A percentile compares a stretch with the other conserved stretches of the same genome.
Conservation (phyloP, 2,888 invertebrate species). For the Tanytarsus gracilentus region DNA sequence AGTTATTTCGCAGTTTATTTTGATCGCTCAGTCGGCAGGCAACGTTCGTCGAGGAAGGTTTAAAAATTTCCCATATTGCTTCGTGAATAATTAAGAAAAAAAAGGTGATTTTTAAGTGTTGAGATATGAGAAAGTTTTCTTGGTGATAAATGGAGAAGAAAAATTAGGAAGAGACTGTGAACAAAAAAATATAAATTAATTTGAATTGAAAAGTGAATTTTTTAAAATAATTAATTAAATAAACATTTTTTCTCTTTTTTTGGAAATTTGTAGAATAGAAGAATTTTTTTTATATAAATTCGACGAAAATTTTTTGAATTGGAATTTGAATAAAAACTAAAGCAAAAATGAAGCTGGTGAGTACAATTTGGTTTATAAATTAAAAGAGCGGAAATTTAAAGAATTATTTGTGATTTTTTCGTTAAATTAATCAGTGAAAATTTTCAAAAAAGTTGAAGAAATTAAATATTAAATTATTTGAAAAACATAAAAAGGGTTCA, state of each 20-base stretch:
- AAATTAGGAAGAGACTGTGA: neutral
- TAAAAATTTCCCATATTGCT: neutral
- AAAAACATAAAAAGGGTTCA: no score
- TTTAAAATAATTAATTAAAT: no score
- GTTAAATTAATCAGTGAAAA: no score
- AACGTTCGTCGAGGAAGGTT: neutral
- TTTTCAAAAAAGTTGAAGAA: no score
- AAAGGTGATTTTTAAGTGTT: neutral
- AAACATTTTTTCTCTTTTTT: no score
- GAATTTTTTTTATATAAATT: no score
- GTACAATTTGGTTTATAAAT: neutral
- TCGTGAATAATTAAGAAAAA: neutral
- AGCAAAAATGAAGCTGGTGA: constrained; percentile 7
- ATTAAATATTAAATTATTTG: no score
- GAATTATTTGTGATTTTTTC: neutral
- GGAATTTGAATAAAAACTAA: no score
- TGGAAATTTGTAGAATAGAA: no score
- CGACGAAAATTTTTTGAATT: no score
- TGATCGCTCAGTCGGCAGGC: neutral
- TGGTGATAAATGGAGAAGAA: neutral
- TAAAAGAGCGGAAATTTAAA: neutral
- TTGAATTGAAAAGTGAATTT: no score
- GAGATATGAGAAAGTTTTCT: neutral
- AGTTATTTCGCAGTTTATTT: constrained; percentile 1
- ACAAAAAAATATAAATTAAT: no score